Conservation (phyloP, 2,888 invertebrate species). For the Tipula vernalis region DNA sequence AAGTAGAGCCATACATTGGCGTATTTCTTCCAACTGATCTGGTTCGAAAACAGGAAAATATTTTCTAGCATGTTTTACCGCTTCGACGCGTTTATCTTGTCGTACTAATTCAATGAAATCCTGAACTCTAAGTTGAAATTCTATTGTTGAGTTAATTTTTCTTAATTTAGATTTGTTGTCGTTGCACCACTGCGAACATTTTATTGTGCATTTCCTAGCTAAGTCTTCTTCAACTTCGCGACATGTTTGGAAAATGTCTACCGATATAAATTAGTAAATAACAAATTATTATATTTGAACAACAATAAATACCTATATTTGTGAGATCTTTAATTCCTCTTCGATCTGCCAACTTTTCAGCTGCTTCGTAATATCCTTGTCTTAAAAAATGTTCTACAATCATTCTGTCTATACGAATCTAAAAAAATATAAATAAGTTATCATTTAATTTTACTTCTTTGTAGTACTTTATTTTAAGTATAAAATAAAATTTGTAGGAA, state of each 20-base stretch:
- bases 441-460: not conserved
- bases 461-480: too few relatives aligned
- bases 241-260: conserved; percentile 42
- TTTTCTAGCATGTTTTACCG: conserved; percentile 89
- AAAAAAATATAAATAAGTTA: conserved; percentile 15
- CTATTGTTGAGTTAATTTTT: conserved; percentile 89
- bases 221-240: conserved; percentile 81
- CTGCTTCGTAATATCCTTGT: conserved; percentile 91
- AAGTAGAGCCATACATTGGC: conserved; percentile 89
- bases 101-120: conserved; percentile 95
- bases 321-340: conserved; percentile 75
- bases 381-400: conserved; percentile 91
- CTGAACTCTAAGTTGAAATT: conserved; percentile 71
- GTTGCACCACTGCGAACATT: conserved; percentile 90
- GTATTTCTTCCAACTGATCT: conserved; percentile 74
- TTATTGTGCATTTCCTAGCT: conserved; percentile 64
- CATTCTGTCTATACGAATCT: conserved; percentile 79
- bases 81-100: conserved; percentile 72
- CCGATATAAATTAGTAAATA: conserved; percentile 9
- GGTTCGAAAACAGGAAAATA: conserved; percentile 81
- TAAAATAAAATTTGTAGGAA: too few relatives aligned
- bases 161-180: conserved; percentile 92
- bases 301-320: conserved; percentile 55
- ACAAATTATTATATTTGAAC: not conserved
- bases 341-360: conserved; percentile 71